Evolutionary conservation across 1,140 invertebrate genomes (phyloP).

Genomic region (Trachymyrmex cornetzi): DNA sequence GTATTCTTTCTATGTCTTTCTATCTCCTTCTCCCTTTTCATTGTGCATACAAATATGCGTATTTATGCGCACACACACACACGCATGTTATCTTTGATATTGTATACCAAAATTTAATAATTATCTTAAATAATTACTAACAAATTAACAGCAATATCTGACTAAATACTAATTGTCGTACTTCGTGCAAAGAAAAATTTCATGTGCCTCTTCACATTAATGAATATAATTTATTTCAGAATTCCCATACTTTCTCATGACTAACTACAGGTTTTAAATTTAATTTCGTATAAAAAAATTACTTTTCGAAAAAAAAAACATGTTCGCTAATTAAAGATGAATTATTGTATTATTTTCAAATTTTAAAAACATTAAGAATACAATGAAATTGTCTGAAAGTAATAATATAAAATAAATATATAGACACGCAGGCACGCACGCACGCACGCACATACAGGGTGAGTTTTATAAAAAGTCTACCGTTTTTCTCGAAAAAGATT

Average conservation of each 20-base stretch:
- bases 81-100: not conserved
- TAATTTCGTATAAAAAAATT: slow-evolving; percentile 11
- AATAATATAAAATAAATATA: not conserved
- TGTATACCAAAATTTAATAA: slow-evolving; percentile 7
- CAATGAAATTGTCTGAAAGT: not conserved
- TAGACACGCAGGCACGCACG: too few relatives aligned
- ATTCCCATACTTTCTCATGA: slow-evolving; percentile 21
- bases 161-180: not conserved
- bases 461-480: too few relatives aligned
- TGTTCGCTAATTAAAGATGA: not conserved
- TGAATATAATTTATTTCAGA: not conserved
- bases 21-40: not conserved
- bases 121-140: not conserved
- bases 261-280: not conserved
- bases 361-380: not conserved
- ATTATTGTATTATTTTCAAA: not conserved
- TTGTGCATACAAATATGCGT: not conserved
- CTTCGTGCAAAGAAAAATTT: slow-evolving; percentile 6
- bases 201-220: not conserved
- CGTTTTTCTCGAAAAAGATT: too few relatives aligned
- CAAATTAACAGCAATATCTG: not conserved
- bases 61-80: not conserved
- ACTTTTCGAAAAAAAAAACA: not conserved
- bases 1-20: not conserved
- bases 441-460: too few relatives aligned